These are phyloP conservation scores for Momotus momota DNA, from an alignment of 2,797 vertebrate genomes.

Conservation along the genomic window DNA sequence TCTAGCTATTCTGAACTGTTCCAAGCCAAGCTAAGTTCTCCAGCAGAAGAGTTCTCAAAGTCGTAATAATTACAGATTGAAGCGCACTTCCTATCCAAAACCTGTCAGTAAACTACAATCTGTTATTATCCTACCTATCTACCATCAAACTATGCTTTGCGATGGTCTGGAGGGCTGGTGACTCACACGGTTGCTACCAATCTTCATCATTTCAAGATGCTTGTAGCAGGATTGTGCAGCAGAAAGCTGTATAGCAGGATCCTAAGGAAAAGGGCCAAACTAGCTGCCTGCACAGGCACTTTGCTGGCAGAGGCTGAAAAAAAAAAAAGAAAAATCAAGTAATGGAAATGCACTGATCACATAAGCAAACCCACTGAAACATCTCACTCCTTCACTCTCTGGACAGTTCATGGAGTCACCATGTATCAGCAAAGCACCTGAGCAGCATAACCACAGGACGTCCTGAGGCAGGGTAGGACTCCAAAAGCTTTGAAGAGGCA, in stretches of 20 bases:
- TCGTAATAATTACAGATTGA: conserved; percentile 2
- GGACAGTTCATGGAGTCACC: accelerated
- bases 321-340: not conserved
- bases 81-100: not conserved
- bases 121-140: not conserved
- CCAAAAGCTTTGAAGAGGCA: not conserved
- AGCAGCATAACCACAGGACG: accelerated
- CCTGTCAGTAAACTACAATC: not conserved
- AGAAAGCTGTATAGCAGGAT: not conserved
- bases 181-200: not conserved
- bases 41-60: not conserved
- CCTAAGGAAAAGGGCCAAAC: not conserved
- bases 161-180: conserved; percentile 4
- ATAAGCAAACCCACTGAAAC: not conserved
- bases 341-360: not conserved
- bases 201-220: not conserved
- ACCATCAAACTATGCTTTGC: not conserved
- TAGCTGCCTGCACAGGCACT: not conserved
- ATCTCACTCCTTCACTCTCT: not conserved
- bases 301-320: not conserved
- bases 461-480: not conserved
- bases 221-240: not conserved
- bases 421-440: not conserved
- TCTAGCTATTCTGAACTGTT: not conserved
- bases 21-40: not conserved